Base-by-base conservation (phyloP, 2,113 vertebrate species). In the Percopsis transmontana region DNA sequence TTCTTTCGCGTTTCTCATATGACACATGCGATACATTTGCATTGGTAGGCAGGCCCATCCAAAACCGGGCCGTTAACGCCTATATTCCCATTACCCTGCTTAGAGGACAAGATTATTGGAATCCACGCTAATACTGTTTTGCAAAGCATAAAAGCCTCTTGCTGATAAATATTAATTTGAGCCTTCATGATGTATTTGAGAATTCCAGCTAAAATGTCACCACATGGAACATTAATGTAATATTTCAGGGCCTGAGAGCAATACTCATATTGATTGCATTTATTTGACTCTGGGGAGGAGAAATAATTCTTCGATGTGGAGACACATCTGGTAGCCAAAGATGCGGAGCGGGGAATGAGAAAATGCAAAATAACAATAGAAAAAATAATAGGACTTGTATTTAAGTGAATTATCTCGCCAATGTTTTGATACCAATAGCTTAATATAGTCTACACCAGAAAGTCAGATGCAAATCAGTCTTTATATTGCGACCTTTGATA, bases 121-220 rank as follows among this genome's bases (percentile, higher is more conserved):
- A 88, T 95, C 94, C 96, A 94, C 93, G 92, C 95, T 98, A 97
- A 97, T 95, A 95, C 94, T 96, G 94, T 97, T 97, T 98, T 97
- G 95, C 95, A 98, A 96, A 98, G 96, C 96, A 97, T 97, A 97
- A 98, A 97, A 96, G 94, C 94, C 95, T 94, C 95, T 96, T 92
- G 93, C 95, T 99, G 97, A 99, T 99, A 99, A 99, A 99, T 99
- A 99, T 98, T 98, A 98, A 99, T 99, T 98, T 98, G 96, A 97
- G 94, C 97, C 97, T 97, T 98, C 96, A 96, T 98, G 98, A 98
- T 97, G 96, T 99, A 97, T 99, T 98, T 97, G 96, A 97, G 97
- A 99, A 97, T 97, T 96, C 96, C 94, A 94, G 96, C 97, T 99
- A 98, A 99, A 99, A 99, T 99, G 97, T 99, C 97, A 99, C 96